These are phyloP conservation scores for Microcebus tavaratra DNA, from an alignment of 2,113 vertebrate species.

Conservation along the genomic window DNA sequence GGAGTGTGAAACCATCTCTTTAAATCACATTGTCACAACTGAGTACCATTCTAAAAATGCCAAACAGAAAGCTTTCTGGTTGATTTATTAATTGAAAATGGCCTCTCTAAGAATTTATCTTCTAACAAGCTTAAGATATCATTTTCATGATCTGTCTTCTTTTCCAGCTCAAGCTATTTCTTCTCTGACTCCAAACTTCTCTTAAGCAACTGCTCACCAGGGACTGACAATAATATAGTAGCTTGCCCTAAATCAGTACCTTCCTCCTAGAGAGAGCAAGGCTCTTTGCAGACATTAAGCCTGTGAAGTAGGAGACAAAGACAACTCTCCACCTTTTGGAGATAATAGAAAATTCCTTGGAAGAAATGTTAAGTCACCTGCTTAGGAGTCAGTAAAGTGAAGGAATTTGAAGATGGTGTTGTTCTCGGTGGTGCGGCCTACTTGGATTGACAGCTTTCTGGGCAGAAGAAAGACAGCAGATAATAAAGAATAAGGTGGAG, in stretches of 20 bases:
- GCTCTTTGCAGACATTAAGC: neutral
- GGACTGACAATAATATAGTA: neutral
- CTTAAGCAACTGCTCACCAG: constrained; percentile 21
- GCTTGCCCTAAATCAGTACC: neutral
- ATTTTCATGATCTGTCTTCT: constrained; percentile 60
- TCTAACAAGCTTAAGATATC: constrained; percentile 52
- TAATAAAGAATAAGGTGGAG: neutral
- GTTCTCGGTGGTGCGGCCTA: neutral
- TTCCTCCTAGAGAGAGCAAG: constrained; percentile 11
- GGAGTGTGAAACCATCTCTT: constrained; percentile 5
- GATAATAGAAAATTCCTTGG: neutral
- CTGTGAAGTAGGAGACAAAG: neutral
- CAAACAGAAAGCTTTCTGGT: constrained; percentile 64
- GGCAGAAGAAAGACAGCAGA: neutral
- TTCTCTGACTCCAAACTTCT: constrained; percentile 46
- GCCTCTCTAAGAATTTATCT: constrained; percentile 57
- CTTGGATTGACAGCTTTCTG: neutral
- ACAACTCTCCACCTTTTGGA: neutral
- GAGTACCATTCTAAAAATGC: constrained; percentile 61
- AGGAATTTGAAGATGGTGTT: neutral
- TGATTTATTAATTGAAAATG: constrained; percentile 71
- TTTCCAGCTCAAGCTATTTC: constrained; percentile 38
- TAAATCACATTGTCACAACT: constrained; percentile 65
- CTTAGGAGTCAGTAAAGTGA: neutral
- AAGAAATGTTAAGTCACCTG: neutral